Evolutionary conservation across 2,888 invertebrate species (phyloP), one percentile per base, ranked within the genome.

Genomic region (Agonopterix subpropinquella): DNA sequence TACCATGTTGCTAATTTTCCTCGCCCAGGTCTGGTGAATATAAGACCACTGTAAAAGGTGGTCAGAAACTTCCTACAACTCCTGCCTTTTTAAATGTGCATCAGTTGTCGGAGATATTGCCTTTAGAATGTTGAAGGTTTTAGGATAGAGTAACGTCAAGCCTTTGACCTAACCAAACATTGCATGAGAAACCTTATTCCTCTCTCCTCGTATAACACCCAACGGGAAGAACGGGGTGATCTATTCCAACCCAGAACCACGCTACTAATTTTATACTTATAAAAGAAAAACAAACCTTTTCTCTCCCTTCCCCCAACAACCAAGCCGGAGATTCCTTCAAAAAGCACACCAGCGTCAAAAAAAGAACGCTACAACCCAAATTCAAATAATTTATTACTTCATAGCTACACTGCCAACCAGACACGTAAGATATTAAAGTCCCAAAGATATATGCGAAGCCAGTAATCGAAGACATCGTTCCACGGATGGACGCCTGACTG

Each of bases 361-460:
- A 60, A 8, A 44, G n/a, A 1, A 68, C 63, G 8, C 53, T 42
- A 0, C 50, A 18, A 2, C 62, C 54, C 41, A 74, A 45, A 45
- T 53, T 58, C 1, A 61, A n/a, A 46, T 73, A 75, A 51, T 64
- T 66, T 5, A 69, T 56, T 2, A 63, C 53, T 2, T 67, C 49
- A 41, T 70, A 73, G 18, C 65, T 68, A 46, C 58, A 67, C 41
- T 67, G 55, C 72, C 73, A 74, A 1, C 74, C 74, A 13, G 47
- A 50, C 0, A 59, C 2, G 13, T 72, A 73, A 0, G 75, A 70
- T 0, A 51, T 5, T 2, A 73, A 54, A 0, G 57, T 44, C 1
- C 73, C 73, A 0, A 61, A 4, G 46, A 61, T 65, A 44, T 55
- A 71, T 3, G 60, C 37, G 35, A 66, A 54, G 1, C 47, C 9